phyloP scores from a whole-genome alignment of 2,113 vertebrate species.

The Oriolus oriolus region DNA sequence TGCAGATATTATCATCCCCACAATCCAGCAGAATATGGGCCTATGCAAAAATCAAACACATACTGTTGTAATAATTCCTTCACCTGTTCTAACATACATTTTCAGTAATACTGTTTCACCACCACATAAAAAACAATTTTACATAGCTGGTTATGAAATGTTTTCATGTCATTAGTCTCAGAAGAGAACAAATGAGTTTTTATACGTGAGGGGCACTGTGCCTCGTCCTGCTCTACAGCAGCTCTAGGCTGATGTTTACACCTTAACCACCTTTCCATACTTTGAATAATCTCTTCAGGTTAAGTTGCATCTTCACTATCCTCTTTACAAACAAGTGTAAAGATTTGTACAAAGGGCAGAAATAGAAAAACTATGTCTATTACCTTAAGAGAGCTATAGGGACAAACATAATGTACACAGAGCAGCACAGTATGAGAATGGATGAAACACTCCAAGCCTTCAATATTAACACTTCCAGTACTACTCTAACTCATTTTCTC shows the following conservation, averaged over 20 bases:
- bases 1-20: constrained; percentile 93
- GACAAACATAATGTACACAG: neutral
- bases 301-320: neutral
- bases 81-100: neutral
- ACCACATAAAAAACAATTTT: neutral
- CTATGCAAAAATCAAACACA: constrained; percentile 58
- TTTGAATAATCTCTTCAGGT: neutral
- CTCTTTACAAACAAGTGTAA: neutral
- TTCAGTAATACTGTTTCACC: neutral
- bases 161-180: neutral
- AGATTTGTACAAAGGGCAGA: neutral
- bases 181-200: neutral
- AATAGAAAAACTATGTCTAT: neutral
- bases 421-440: neutral
- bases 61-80: neutral
- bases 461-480: neutral
- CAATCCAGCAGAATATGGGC: constrained; percentile 95
- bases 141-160: neutral
- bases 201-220: neutral
- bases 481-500: neutral
- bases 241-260: neutral
- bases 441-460: neutral
- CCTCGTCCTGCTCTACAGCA: neutral
- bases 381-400: neutral
- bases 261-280: neutral